Base-by-base conservation (phyloP, 1,140 invertebrate genomes). In the Nephila pilipes region DNA sequence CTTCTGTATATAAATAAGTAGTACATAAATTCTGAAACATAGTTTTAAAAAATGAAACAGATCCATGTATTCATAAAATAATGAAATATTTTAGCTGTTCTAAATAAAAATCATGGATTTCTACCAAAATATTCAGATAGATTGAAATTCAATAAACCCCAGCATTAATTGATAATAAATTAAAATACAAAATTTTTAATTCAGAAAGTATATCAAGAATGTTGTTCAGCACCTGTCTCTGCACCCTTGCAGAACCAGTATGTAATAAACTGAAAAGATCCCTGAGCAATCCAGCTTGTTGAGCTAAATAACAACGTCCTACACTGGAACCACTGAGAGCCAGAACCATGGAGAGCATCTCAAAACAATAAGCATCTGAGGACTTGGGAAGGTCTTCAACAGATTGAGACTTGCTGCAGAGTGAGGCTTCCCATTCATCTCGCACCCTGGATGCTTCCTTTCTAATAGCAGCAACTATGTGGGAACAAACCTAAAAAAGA, bases 281-380 rank as follows among this genome's bases (percentile, higher is more conserved):
- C 57, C 97, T 96, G 0, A 99, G 96, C 14, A 99, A 95, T 55
- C 97, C 97, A 54, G 97, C 97, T 94, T 99, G 98, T 95, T 99
- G 98, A 0, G 98, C 98, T 6, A 99, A 96, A 95, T 99, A 99
- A 16, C 97, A 97, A 55, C 98, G 96, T 0, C 99, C 99, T 0
- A 99, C 98, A 0, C 97, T 96, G 94, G 98, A 99, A 5, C 99
- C 99, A 94, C 98, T 99, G n/a, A 99, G 95, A 0, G 99, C 98
- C 93, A 99, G 95, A 25, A 97, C 98, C 96, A 99, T 98, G 1
- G 98, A 99, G 12, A 99, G 96, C 98, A 99, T 98, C 96, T 99
- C 98, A 95, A 99, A 99, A 96, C 98, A 99, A 95, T 99, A 99
- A 14, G 98, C 98, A 96, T 99, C 99, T 3, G 97, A 96, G 22